These are phyloP conservation scores for Melipona quadrifasciata DNA, from an alignment of 1,140 invertebrate genomes.

Conservation along the genomic window DNA sequence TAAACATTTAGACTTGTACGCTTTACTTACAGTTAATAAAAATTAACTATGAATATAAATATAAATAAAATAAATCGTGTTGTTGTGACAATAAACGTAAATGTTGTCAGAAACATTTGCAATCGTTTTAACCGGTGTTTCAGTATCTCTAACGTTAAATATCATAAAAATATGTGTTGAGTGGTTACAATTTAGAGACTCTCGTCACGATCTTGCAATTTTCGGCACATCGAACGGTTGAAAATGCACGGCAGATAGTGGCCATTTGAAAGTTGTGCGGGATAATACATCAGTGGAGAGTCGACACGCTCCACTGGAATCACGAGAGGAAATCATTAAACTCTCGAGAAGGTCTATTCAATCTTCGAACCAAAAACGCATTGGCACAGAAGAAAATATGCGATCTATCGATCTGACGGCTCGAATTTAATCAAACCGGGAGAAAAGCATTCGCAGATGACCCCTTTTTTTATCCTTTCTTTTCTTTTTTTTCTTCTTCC, in stretches of 20 bases:
- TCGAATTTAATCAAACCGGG: constrained; percentile 14
- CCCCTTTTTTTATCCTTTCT: background rate
- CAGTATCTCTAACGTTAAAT: background rate
- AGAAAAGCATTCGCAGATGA: background rate
- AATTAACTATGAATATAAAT: too few species aligned
- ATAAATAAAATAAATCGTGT: too few species aligned
- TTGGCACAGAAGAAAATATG: constrained; percentile 2
- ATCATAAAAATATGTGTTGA: background rate
- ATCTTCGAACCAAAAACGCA: constrained; percentile 7
- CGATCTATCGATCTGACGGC: background rate
- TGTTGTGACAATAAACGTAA: background rate
- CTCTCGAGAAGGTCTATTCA: constrained; percentile 27
- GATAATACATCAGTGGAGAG: constrained; percentile 23
- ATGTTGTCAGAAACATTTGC: background rate
- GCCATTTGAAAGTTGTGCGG: background rate
- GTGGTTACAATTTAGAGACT: background rate
- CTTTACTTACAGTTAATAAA: too few species aligned
- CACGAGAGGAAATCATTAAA: constrained; percentile 43
- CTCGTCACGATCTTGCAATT: background rate
- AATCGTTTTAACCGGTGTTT: too few species aligned
- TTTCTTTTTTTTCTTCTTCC: background rate
- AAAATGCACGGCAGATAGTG: background rate
- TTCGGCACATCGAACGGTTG: background rate
- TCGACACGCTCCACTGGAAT: background rate
- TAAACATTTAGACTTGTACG: too few species aligned